phyloP scores from a whole-genome alignment of 2,888 invertebrate species.

The Graphium colonna region DNA sequence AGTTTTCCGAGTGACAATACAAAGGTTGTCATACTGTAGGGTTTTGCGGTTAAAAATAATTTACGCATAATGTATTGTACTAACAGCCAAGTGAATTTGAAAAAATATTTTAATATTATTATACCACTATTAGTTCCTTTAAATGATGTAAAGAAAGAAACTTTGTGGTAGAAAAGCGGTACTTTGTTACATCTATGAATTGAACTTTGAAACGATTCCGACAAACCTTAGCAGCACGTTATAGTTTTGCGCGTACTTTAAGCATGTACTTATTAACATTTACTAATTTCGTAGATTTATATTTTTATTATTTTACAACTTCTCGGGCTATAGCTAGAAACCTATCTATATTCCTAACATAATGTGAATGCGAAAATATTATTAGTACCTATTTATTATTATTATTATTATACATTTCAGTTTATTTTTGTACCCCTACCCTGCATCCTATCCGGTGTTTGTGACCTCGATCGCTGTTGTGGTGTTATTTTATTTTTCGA shows the following conservation, averaged over 20 bases:
- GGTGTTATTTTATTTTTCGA: conserved; percentile 36
- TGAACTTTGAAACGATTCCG: too few relatives aligned
- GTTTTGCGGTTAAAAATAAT: too few relatives aligned
- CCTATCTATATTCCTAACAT: conserved; percentile 52
- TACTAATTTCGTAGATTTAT: conserved; percentile 17
- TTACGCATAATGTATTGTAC: too few relatives aligned
- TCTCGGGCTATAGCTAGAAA: conserved; percentile 36
- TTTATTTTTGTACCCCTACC: conserved; percentile 66
- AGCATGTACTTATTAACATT: neutral
- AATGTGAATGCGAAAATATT: conserved; percentile 57
- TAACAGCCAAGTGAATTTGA: too few relatives aligned
- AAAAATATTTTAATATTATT: too few relatives aligned
- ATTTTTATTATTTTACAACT: conserved; percentile 24
- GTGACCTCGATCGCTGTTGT: conserved; percentile 46
- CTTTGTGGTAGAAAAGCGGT: too few relatives aligned
- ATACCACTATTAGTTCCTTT: too few relatives aligned
- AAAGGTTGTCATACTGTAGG: too few relatives aligned
- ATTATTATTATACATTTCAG: conserved; percentile 77
- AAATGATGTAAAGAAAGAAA: too few relatives aligned
- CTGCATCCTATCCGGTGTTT: conserved; percentile 54
- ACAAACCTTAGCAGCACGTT: too few relatives aligned
- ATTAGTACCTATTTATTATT: conserved; percentile 66
- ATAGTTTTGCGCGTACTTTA: neutral
- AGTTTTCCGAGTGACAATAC: too few relatives aligned
- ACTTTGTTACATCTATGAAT: too few relatives aligned